Evolutionary conservation across 2,888 invertebrate species (phyloP).

Genomic region (Clivina fossor): DNA sequence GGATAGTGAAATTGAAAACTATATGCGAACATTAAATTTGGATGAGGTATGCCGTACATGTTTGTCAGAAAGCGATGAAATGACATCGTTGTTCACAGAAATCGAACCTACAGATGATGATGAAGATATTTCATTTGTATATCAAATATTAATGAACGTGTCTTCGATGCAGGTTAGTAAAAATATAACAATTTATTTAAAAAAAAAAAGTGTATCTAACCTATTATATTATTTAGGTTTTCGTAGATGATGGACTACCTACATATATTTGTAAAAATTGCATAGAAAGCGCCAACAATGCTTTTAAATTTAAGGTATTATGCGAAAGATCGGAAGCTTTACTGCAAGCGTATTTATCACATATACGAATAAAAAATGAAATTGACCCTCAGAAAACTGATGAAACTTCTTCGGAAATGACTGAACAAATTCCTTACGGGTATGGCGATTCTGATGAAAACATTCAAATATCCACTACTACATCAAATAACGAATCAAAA

Average conservation of each 20-base stretch:
- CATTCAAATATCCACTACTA: no score
- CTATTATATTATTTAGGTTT: slow-evolving; percentile 39
- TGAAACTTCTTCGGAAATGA: slow-evolving; percentile 1
- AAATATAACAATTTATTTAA: background rate
- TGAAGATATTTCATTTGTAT: slow-evolving; percentile 40
- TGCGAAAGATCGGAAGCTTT: slow-evolving; percentile 44
- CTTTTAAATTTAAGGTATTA: slow-evolving; percentile 44
- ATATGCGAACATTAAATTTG: slow-evolving; percentile 38
- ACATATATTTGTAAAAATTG: slow-evolving; percentile 43
- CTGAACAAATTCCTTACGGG: no score
- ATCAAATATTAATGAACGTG: slow-evolving; percentile 44
- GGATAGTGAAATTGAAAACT: slow-evolving; percentile 26
- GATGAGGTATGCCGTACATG: slow-evolving; percentile 44
- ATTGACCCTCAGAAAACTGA: background rate
- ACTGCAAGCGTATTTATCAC: slow-evolving; percentile 41
- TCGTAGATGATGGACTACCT: slow-evolving; percentile 43
- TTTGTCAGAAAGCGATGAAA: slow-evolving; percentile 43
- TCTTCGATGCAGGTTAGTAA: slow-evolving; percentile 42
- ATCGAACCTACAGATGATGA: slow-evolving; percentile 41
- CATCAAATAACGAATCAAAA: slow-evolving; percentile 9
- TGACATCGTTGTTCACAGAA: slow-evolving; percentile 44
- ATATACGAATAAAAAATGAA: slow-evolving; percentile 28
- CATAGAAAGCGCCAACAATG: slow-evolving; percentile 41
- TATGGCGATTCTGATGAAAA: no score
- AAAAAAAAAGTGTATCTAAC: slow-evolving; percentile 4